phyloP scores from a whole-genome alignment of 2,888 invertebrate genomes.

The Kuschelorhynchus macadamiae region DNA sequence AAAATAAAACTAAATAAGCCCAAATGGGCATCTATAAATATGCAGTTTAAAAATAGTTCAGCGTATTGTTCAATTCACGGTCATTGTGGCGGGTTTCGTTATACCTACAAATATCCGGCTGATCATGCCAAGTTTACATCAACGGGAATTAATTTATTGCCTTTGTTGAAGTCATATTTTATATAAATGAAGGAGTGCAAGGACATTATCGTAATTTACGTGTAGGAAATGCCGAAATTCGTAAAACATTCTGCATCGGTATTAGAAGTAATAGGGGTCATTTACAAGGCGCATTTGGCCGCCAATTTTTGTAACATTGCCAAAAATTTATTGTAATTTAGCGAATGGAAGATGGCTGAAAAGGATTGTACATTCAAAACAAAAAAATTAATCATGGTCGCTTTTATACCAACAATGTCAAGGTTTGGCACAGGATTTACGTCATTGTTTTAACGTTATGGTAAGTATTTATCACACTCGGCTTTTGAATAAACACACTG shows the following conservation, averaged over 20 bases:
- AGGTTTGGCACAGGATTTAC: too few relatives aligned
- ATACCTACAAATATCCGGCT: constrained; percentile 17
- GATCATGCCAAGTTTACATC: constrained; percentile 32
- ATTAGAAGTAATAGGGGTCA: too few relatives aligned
- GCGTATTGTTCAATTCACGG: constrained; percentile 26
- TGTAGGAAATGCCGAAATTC: not conserved
- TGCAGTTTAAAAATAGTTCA: not conserved
- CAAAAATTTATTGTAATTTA: not conserved
- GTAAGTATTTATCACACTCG: too few relatives aligned
- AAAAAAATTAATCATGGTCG: too few relatives aligned
- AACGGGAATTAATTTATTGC: constrained; percentile 24
- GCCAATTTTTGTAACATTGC: not conserved
- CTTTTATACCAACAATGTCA: too few relatives aligned
- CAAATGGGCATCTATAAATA: not conserved
- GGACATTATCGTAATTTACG: constrained; percentile 5
- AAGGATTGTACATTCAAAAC: too few relatives aligned
- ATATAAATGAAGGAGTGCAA: not conserved
- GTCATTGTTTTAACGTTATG: too few relatives aligned
- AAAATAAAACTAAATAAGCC: too few relatives aligned
- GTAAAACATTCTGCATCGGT: too few relatives aligned
- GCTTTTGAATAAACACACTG: too few relatives aligned
- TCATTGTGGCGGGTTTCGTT: constrained; percentile 16
- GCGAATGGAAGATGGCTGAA: not conserved
- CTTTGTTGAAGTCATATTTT: constrained; percentile 7
- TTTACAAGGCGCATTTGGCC: not conserved